These are phyloP conservation scores for Holothuria scabra DNA, from an alignment of 53 echinoderm and acorn worm species.

Conservation along the genomic window DNA sequence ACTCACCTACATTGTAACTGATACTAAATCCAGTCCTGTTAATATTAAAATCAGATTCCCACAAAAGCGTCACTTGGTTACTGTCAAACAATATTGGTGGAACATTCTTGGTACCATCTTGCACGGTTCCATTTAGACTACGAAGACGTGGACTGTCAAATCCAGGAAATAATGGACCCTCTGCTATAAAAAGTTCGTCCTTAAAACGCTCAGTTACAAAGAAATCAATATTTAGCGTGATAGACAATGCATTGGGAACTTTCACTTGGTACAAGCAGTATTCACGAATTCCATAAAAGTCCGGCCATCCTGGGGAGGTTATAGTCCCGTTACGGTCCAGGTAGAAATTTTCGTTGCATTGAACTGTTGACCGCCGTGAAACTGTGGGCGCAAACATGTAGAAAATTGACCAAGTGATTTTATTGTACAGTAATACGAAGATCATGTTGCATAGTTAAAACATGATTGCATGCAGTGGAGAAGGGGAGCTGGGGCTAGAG, in stretches of 20 bases:
- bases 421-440: too few species aligned
- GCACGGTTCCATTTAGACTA: conserved; percentile 45
- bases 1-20: conserved; percentile 60
- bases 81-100: conserved; percentile 11
- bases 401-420: too few species aligned
- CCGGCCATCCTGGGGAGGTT: conserved; percentile 74
- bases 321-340: conserved; percentile 56
- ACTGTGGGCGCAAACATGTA: background rate
- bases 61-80: conserved; percentile 73
- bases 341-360: conserved; percentile 30
- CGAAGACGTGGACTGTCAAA: background rate
- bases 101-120: conserved; percentile 9
- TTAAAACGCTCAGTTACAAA: conserved; percentile 64
- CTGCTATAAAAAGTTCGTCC: conserved; percentile 65
- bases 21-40: conserved; percentile 63
- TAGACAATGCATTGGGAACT: conserved; percentile 62
- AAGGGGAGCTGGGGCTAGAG: too few species aligned
- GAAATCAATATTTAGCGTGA: conserved; percentile 50
- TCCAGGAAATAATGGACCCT: conserved; percentile 54
- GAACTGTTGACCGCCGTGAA: background rate
- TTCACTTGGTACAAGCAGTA: conserved; percentile 66
- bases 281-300: conserved; percentile 38
- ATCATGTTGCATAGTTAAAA: too few species aligned
- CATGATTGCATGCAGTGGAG: too few species aligned
- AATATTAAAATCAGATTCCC: conserved; percentile 81